Percentiles rank a stretch among this genome's conserved stretches.
Evolutionary conservation across 2,113 vertebrate species (phyloP).

Genomic region (Odocoileus hemionus): DNA sequence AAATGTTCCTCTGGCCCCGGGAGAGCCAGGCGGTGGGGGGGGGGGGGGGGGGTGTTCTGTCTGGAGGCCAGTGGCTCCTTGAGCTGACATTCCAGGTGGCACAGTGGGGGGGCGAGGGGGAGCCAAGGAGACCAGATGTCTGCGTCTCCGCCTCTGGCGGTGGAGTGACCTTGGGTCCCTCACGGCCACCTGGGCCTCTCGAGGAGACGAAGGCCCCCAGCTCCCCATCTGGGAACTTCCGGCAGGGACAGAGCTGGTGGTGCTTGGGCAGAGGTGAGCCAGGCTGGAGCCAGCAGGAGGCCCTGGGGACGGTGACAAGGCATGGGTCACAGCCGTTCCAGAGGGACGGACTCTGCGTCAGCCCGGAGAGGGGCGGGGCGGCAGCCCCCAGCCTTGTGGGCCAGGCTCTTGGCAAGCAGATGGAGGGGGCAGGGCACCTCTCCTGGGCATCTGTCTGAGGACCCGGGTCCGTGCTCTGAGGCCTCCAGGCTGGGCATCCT

Average conservation of each 20-base stretch:
- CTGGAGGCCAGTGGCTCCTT: neutral
- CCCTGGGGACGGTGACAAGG: rapidly evolving
- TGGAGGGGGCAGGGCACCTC: neutral
- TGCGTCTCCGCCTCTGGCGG: neutral
- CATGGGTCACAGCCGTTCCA: neutral
- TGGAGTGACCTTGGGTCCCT: neutral
- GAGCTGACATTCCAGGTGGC: neutral
- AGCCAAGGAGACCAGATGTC: neutral
- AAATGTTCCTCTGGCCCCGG: neutral
- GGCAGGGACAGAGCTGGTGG: neutral
- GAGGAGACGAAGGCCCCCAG: neutral
- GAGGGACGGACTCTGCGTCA: neutral
- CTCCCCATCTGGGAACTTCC: neutral
- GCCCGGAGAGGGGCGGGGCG: rapidly evolving
- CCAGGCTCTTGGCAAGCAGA: rapidly evolving
- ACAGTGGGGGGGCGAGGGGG: neutral
- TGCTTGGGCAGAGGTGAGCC: neutral
- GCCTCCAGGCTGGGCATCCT: neutral
- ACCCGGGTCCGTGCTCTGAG: neutral
- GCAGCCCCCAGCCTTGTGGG: rapidly evolving
- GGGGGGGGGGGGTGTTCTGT: neutral
- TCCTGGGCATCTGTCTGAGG: neutral
- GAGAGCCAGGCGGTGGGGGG: neutral
- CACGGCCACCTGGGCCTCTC: neutral
- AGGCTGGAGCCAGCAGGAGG: neutral